Evolutionary conservation across 2,113 vertebrate genomes (phyloP).

Genomic region (Albula glossodonta): DNA sequence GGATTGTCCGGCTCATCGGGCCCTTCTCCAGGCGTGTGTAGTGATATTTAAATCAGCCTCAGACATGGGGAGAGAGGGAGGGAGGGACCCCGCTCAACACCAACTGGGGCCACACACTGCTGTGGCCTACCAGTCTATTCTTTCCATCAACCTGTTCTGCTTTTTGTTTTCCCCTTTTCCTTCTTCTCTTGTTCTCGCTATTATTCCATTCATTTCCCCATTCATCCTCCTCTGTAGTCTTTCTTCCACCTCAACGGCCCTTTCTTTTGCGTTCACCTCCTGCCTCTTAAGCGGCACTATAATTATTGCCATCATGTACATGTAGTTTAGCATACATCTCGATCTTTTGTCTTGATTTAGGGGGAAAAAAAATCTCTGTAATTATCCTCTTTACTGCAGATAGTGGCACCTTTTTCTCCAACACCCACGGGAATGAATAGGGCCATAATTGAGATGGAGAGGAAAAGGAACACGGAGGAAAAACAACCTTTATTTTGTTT

Average conservation of each 20-base stretch:
- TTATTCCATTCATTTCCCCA: background rate
- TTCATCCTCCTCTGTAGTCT: conserved; percentile 2
- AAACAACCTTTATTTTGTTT: background rate
- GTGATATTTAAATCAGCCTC: conserved; percentile 36
- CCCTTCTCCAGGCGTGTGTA: conserved; percentile 8
- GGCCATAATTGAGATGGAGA: conserved; percentile 31
- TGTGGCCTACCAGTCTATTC: background rate
- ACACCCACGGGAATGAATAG: conserved; percentile 27
- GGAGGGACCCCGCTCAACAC: background rate
- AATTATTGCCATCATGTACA: background rate
- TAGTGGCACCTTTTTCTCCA: conserved; percentile 11
- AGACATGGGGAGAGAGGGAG: background rate
- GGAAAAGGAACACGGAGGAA: background rate
- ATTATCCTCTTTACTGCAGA: conserved; percentile 20
- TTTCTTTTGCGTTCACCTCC: conserved; percentile 1
- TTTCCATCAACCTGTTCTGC: background rate
- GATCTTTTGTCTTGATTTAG: conserved; percentile 14
- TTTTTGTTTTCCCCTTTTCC: background rate
- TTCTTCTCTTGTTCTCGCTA: background rate
- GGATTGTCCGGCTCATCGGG: conserved; percentile 22
- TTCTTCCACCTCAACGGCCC: background rate
- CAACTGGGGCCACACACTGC: background rate
- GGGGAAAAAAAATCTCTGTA: background rate
- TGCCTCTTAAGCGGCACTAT: background rate
- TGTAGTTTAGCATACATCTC: conserved; percentile 14